phyloP scores from a whole-genome alignment of 2,113 vertebrate genomes.

The Pygoscelis adeliae region DNA sequence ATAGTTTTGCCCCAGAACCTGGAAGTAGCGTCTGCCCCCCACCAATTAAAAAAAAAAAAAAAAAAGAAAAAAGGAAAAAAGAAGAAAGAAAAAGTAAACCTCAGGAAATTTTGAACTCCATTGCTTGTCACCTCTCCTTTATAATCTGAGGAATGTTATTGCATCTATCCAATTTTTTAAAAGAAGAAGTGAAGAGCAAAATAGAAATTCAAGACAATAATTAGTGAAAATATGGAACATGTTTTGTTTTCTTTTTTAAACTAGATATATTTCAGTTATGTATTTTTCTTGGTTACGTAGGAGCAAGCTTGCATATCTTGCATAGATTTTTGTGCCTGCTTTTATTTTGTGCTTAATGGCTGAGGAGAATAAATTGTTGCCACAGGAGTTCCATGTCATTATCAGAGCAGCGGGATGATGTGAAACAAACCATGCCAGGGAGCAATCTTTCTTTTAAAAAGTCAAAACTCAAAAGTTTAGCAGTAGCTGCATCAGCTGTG shows the following conservation, averaged over 20 bases:
- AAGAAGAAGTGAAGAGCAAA: background rate
- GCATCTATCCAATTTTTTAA: background rate
- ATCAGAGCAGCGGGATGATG: background rate
- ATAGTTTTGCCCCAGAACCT: background rate
- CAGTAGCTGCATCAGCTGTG: background rate
- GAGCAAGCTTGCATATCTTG: background rate
- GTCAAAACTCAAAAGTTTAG: background rate
- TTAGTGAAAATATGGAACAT: background rate
- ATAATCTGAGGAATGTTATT: background rate
- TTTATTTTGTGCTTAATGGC: background rate
- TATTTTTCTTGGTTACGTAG: background rate
- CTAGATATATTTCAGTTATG: background rate
- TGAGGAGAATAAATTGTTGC: background rate
- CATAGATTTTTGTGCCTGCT: background rate
- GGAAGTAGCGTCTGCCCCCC: background rate
- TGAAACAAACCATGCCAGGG: background rate
- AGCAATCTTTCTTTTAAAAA: background rate
- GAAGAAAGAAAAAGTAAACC: rapidly evolving
- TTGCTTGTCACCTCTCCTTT: rapidly evolving
- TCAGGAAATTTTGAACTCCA: background rate
- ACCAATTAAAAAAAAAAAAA: background rate
- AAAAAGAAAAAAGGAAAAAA: background rate
- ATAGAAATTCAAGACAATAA: background rate
- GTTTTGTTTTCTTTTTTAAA: background rate
- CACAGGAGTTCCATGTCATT: background rate